A percentile compares a stretch with the other conserved stretches of the same genome.
These are phyloP conservation scores for Zhuqinia jingwanae DNA, from an alignment of 2,888 invertebrate genomes.

Conservation along the genomic window DNA sequence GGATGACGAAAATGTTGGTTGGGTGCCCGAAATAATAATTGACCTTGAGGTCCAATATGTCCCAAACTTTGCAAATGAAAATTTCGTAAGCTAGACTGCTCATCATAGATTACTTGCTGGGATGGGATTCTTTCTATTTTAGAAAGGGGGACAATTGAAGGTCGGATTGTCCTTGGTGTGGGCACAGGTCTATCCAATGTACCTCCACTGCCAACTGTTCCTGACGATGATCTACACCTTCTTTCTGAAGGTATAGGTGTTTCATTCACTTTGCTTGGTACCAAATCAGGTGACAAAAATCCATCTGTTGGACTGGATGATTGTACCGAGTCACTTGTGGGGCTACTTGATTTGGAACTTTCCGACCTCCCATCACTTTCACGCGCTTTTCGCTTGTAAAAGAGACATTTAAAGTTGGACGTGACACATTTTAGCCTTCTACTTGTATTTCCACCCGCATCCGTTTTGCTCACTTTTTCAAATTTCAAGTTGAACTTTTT, in stretches of 20 bases:
- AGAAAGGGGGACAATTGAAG: constrained; percentile 24
- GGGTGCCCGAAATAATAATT: constrained; percentile 56
- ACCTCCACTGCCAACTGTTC: neutral
- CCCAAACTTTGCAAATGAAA: constrained; percentile 65
- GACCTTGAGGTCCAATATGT: constrained; percentile 40
- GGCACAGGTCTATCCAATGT: constrained; percentile 62
- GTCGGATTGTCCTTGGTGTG: constrained; percentile 33
- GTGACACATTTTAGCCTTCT: constrained; percentile 62
- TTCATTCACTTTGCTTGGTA: neutral
- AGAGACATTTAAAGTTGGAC: constrained; percentile 67
- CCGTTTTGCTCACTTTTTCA: constrained; percentile 67
- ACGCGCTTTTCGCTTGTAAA: constrained; percentile 58
- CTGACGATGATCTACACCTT: constrained; percentile 37
- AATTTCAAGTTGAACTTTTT: constrained; percentile 66
- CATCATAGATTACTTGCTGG: constrained; percentile 63
- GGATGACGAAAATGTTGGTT: constrained; percentile 59
- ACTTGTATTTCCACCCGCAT: constrained; percentile 40
- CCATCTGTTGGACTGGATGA: constrained; percentile 57
- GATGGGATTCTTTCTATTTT: constrained; percentile 56
- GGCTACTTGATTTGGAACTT: constrained; percentile 68
- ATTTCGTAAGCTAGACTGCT: constrained; percentile 55
- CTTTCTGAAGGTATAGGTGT: constrained; percentile 48
- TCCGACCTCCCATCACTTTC: constrained; percentile 65
- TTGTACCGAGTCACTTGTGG: constrained; percentile 53
- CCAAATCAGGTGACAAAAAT: constrained; percentile 46